These are phyloP conservation scores for Temnothorax rugatulus DNA, from an alignment of 2,888 invertebrate genomes.

Conservation along the genomic window DNA sequence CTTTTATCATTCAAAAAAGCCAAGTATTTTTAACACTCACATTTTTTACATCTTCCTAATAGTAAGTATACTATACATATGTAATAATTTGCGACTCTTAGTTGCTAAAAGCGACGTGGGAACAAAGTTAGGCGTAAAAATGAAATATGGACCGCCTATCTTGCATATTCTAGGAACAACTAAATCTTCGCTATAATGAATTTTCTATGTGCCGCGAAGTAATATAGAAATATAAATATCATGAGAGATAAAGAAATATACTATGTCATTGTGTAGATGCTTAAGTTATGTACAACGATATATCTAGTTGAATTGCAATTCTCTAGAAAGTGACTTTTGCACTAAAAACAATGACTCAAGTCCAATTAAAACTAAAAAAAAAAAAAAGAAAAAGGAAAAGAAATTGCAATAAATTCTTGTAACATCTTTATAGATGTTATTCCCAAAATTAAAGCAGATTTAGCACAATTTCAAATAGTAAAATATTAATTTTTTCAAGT, in stretches of 20 bases:
- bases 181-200: conserved; percentile 13
- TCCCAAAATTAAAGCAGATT: conserved; percentile 59
- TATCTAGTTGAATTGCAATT: conserved; percentile 64
- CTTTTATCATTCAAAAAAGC: conserved; percentile 43
- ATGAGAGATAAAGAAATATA: conserved; percentile 44
- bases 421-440: conserved; percentile 40
- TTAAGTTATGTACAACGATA: conserved; percentile 72
- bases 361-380: neutral
- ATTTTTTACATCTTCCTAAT: conserved; percentile 51
- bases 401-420: conserved; percentile 44
- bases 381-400: conserved; percentile 12
- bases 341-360: conserved; percentile 47
- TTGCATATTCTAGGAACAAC: conserved; percentile 36
- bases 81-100: conserved; percentile 35
- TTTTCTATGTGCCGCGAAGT: neutral
- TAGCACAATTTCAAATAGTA: conserved; percentile 60
- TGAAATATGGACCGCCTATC: conserved; percentile 36
- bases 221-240: conserved; percentile 45
- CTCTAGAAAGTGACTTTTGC: conserved; percentile 40
- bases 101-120: conserved; percentile 32
- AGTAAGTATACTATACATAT: conserved; percentile 35
- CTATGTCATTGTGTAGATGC: conserved; percentile 60
- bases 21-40: conserved; percentile 57
- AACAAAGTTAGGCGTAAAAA: conserved; percentile 30
- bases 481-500: conserved; percentile 78